Conservation (phyloP, 2,797 vertebrate species). For the Apogon hyalosoma region DNA sequence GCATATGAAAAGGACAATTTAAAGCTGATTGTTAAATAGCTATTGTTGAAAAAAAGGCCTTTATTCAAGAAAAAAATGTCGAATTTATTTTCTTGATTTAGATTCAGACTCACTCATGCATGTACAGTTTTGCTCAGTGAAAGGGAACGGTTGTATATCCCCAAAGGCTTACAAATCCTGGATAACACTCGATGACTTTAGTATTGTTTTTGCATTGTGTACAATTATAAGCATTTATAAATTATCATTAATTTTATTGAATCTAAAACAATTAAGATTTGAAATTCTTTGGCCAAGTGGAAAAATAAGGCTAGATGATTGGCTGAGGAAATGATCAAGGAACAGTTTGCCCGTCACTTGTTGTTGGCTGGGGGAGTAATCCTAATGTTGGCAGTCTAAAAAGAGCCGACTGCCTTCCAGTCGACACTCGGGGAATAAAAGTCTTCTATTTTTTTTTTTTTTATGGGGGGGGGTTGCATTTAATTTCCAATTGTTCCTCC, state of each 20-base stretch:
- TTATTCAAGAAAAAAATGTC: neutral
- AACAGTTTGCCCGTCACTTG: conserved; percentile 78
- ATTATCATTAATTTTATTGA: conserved; percentile 57
- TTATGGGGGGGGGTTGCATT: conserved; percentile 24
- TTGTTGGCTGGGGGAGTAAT: conserved; percentile 70
- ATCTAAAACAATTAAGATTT: conserved; percentile 66
- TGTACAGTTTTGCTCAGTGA: neutral
- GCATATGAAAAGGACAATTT: neutral
- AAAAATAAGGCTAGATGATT: conserved; percentile 66
- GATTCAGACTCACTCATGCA: neutral
- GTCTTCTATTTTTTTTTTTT: conserved; percentile 6
- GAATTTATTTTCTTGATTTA: neutral
- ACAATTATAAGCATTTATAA: too few species aligned
- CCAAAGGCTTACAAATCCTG: neutral
- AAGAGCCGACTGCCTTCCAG: conserved; percentile 55
- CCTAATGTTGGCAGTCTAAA: conserved; percentile 64
- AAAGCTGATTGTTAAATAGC: neutral
- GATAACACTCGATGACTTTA: fast-evolving
- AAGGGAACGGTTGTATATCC: neutral
- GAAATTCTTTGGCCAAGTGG: conserved; percentile 48
- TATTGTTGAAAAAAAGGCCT: neutral
- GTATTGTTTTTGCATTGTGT: neutral
- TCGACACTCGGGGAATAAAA: conserved; percentile 48
- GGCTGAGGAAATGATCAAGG: conserved; percentile 67
- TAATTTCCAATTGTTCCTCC: conserved; percentile 32